Evolutionary conservation across 2,797 vertebrate genomes (phyloP).

Genomic region (Hydrolagus colliei): DNA sequence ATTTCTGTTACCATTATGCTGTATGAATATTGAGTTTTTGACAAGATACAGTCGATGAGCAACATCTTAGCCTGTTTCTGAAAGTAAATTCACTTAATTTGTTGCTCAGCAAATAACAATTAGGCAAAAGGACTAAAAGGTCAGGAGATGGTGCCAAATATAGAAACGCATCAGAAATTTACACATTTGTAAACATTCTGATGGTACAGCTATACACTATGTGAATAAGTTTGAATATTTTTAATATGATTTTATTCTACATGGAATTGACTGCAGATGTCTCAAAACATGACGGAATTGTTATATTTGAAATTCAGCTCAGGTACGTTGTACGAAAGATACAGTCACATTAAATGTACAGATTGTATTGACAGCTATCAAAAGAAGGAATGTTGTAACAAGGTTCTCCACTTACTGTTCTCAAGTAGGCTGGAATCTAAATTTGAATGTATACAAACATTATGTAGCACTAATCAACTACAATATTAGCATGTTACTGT

Average conservation of each 20-base stretch:
- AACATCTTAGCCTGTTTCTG: background rate
- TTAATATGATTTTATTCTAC: conserved; percentile 5
- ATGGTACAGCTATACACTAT: conserved; percentile 2
- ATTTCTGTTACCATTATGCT: conserved; percentile 17
- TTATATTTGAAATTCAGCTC: background rate
- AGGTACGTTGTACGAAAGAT: background rate
- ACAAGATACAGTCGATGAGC: background rate
- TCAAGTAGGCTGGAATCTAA: conserved; percentile 20
- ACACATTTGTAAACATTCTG: conserved; percentile 13
- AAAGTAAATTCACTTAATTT: background rate
- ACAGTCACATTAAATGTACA: background rate
- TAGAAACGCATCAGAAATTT: too few relatives aligned
- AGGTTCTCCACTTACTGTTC: background rate
- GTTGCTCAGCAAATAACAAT: background rate
- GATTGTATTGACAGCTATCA: background rate
- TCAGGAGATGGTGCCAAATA: background rate
- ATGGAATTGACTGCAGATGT: conserved; percentile 10
- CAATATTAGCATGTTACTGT: conserved; percentile 17
- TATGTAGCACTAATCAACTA: background rate
- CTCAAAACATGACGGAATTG: conserved; percentile 10
- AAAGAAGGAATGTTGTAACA: background rate
- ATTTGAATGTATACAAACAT: conserved; percentile 21
- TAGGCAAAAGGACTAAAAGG: background rate
- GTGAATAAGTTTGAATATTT: conserved; percentile 3
- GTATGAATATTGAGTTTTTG: background rate